phyloP scores from a whole-genome alignment of 2,113 vertebrate genomes.

The Micromys minutus region DNA sequence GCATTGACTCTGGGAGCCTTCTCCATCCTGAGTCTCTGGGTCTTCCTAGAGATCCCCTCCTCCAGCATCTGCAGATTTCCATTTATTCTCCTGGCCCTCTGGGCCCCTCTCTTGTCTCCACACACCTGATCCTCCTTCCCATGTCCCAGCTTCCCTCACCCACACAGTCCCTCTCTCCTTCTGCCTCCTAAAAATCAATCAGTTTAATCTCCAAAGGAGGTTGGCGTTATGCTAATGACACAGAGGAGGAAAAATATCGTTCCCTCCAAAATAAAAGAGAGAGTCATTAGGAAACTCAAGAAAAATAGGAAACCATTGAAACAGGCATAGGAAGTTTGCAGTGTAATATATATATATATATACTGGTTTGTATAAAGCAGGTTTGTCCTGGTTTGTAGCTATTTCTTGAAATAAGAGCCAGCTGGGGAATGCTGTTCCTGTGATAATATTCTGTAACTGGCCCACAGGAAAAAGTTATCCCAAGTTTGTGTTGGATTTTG shows the following conservation, averaged over 20 bases:
- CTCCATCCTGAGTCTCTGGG: too few species aligned
- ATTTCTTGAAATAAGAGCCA: background rate
- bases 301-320: background rate
- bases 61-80: too few species aligned
- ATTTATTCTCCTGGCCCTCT: too few species aligned
- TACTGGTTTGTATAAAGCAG: too few species aligned
- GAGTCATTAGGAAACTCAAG: background rate
- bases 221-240: background rate
- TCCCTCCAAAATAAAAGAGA: conserved; percentile 4
- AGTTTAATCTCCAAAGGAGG: background rate
- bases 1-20: too few species aligned
- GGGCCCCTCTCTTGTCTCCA: too few species aligned
- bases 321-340: background rate
- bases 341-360: background rate
- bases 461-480: background rate
- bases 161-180: too few species aligned
- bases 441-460: background rate
- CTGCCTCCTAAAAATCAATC: background rate
- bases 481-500: background rate
- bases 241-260: background rate
- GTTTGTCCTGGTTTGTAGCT: background rate
- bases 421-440: background rate
- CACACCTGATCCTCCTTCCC: too few species aligned
- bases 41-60: too few species aligned
- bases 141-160: too few species aligned